A percentile compares a stretch with the other conserved stretches of the same genome.
phyloP scores from a whole-genome alignment of 2,888 invertebrate species.

The Dryobota labecula region DNA sequence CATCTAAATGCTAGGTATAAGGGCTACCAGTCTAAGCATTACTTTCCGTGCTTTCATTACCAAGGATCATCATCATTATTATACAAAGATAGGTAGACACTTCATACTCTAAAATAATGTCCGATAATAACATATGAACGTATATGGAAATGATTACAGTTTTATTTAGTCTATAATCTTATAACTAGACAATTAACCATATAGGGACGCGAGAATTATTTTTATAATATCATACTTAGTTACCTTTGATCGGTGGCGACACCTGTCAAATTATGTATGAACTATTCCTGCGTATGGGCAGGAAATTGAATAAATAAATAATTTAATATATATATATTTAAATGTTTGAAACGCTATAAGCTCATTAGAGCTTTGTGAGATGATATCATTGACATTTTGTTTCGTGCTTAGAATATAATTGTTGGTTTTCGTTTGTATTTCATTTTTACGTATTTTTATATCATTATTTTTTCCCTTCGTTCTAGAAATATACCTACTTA shows the following conservation, averaged over 20 bases:
- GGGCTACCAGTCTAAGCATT: background rate
- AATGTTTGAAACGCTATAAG: conserved; percentile 7
- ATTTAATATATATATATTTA: conserved; percentile 9
- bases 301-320: conserved; percentile 22
- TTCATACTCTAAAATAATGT: conserved; percentile 23
- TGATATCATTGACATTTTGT: conserved; percentile 8
- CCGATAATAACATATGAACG: conserved; percentile 32
- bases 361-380: background rate
- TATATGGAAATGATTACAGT: conserved; percentile 39
- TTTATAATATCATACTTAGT: conserved; percentile 42
- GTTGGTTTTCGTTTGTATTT: background rate
- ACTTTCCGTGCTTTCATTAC: conserved; percentile 4
- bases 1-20: no score
- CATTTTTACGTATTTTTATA: no score
- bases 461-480: background rate
- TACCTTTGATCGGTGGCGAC: conserved; percentile 47
- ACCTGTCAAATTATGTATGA: conserved; percentile 51
- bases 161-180: conserved; percentile 30
- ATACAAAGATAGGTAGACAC: background rate
- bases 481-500: background rate
- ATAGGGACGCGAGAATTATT: conserved; percentile 34
- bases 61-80: conserved; percentile 5
- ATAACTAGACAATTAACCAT: conserved; percentile 48
- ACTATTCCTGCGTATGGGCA: conserved; percentile 28
- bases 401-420: background rate